These are phyloP conservation scores for Hermaeophaga mercurialis DNA, from an alignment of 2,888 invertebrate species.

Conservation along the genomic window DNA sequence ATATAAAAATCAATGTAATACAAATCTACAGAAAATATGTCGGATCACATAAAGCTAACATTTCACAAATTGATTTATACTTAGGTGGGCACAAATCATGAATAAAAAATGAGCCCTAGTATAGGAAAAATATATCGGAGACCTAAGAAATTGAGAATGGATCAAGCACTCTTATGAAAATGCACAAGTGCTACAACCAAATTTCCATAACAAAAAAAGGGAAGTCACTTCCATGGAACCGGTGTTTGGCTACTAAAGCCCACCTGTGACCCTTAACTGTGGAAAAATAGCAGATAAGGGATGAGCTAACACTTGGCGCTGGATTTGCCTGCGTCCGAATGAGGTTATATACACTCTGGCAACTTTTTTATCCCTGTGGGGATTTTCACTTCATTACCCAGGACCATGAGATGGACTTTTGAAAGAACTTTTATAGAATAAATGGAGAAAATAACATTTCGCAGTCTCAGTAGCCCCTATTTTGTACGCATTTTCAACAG, in stretches of 20 bases:
- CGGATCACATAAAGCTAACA: no score
- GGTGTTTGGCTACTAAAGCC: constrained; percentile 25
- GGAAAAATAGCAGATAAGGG: constrained; percentile 29
- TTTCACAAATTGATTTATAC: constrained; percentile 36
- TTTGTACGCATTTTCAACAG: no score
- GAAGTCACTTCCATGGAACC: constrained; percentile 2
- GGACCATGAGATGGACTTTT: no score
- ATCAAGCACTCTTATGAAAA: constrained; percentile 21
- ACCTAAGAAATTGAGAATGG: constrained; percentile 23
- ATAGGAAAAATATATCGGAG: constrained; percentile 25
- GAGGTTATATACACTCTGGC: constrained; percentile 7
- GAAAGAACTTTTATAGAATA: no score
- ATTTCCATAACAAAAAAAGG: constrained; percentile 36
- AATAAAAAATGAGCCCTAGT: constrained; percentile 39
- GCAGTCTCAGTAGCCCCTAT: no score
- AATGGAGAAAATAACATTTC: no score
- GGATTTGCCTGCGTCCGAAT: constrained; percentile 8
- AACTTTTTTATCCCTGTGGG: background rate
- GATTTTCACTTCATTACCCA: constrained; percentile 7
- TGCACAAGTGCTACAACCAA: constrained; percentile 28
- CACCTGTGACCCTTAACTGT: constrained; percentile 30
- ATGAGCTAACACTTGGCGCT: constrained; percentile 21
- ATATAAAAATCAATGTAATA: no score
- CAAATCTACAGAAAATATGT: no score
- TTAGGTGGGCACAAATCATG: constrained; percentile 38